phyloP scores from a whole-genome alignment of 2,797 vertebrate species.

The Tiaroga cobitis region DNA sequence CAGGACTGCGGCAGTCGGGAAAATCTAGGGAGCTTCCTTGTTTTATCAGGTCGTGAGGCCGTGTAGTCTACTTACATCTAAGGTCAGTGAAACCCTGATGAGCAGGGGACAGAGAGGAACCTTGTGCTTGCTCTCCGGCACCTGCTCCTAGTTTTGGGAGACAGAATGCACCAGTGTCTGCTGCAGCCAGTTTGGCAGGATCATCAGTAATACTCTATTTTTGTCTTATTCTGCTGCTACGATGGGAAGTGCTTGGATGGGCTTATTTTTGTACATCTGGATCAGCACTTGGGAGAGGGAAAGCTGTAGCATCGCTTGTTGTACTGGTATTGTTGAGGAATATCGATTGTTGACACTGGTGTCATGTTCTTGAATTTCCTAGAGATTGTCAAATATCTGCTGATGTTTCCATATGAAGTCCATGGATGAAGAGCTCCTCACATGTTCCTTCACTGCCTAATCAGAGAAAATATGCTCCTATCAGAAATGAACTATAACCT shows the following conservation, averaged over 20 bases:
- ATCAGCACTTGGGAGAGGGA: conserved; percentile 18
- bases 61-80: conserved; percentile 7
- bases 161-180: conserved; percentile 66
- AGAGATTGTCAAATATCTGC: not conserved
- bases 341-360: conserved; percentile 12
- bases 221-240: conserved; percentile 50
- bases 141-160: conserved; percentile 54
- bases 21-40: conserved; percentile 5
- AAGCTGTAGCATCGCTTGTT: not conserved
- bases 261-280: conserved; percentile 44
- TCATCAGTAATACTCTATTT: conserved; percentile 60
- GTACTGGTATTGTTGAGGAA: conserved; percentile 11
- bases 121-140: conserved; percentile 14
- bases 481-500: not conserved
- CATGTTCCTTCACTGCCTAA: not conserved
- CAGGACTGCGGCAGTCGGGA: not conserved
- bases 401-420: not conserved
- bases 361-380: not conserved
- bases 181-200: conserved; percentile 60
- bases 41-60: not conserved
- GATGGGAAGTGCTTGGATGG: conserved; percentile 48
- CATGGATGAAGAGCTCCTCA: not conserved
- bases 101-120: conserved; percentile 5
- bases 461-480: not conserved
- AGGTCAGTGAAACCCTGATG: conserved; percentile 30